phyloP scores from a whole-genome alignment of 2,113 vertebrate genomes.

The Anser brachyrhynchus region DNA sequence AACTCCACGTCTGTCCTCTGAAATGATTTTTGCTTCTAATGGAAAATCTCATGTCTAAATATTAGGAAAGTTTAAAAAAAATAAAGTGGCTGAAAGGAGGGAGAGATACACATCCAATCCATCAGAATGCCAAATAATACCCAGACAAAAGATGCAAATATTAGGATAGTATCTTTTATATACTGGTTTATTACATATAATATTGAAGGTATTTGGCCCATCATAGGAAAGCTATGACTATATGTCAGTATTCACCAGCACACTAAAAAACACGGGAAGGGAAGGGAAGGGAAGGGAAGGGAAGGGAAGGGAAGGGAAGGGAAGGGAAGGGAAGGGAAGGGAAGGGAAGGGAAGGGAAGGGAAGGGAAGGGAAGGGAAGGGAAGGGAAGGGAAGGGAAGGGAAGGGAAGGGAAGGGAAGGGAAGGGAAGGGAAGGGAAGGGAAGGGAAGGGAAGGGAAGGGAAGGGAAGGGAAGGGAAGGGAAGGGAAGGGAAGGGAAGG shows the following conservation, averaged over 20 bases:
- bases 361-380: no score
- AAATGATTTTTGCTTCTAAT: neutral
- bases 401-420: no score
- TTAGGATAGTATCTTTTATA: neutral
- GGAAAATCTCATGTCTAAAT: neutral
- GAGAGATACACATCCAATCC: neutral
- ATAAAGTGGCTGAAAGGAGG: neutral
- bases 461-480: no score
- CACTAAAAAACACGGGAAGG: neutral
- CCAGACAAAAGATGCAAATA: neutral
- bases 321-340: no score
- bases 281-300: no score
- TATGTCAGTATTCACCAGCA: neutral
- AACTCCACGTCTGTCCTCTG: neutral
- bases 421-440: no score
- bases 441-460: no score
- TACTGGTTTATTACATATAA: neutral
- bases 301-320: no score
- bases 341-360: no score
- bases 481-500: no score
- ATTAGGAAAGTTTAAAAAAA: neutral
- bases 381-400: no score
- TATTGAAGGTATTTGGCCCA: neutral
- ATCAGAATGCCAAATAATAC: neutral
- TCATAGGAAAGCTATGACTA: neutral